phyloP scores from a whole-genome alignment of 2,888 invertebrate species.

The Meta bourneti region DNA sequence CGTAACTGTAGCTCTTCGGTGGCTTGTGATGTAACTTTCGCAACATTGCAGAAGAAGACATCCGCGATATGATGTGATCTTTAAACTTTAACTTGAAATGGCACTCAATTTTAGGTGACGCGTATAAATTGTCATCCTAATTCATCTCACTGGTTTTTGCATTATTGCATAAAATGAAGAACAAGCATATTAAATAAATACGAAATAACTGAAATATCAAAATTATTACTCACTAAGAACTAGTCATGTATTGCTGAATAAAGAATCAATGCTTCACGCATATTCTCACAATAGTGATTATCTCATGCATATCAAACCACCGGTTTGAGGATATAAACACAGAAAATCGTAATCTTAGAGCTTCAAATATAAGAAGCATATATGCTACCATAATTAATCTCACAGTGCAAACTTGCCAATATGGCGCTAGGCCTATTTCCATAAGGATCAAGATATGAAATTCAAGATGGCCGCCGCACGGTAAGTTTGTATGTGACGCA shows the following conservation, averaged over 20 bases:
- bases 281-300: background rate
- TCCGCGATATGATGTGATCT: conserved; percentile 22
- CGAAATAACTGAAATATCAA: background rate
- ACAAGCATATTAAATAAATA: conserved; percentile 52
- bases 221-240: conserved; percentile 20
- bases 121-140: conserved; percentile 34
- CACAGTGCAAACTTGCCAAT: background rate
- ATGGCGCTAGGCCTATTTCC: conserved; percentile 61
- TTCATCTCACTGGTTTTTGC: conserved; percentile 26
- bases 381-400: background rate
- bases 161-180: conserved; percentile 23
- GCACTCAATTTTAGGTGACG: conserved; percentile 22
- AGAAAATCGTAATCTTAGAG: background rate
- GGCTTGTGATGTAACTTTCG: conserved; percentile 30
- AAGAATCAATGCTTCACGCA: conserved; percentile 5
- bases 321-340: conserved; percentile 10
- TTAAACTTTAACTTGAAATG: conserved; percentile 29
- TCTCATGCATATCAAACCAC: background rate
- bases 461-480: conserved; percentile 72
- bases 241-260: conserved; percentile 5
- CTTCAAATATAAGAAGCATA: background rate
- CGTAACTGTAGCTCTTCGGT: conserved; percentile 4
- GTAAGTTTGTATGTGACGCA: conserved; percentile 67
- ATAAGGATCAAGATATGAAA: conserved; percentile 23
- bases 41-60: conserved; percentile 25